Evolutionary conservation across 2,797 vertebrate genomes (phyloP).

Genomic region (Meda fulgida): DNA sequence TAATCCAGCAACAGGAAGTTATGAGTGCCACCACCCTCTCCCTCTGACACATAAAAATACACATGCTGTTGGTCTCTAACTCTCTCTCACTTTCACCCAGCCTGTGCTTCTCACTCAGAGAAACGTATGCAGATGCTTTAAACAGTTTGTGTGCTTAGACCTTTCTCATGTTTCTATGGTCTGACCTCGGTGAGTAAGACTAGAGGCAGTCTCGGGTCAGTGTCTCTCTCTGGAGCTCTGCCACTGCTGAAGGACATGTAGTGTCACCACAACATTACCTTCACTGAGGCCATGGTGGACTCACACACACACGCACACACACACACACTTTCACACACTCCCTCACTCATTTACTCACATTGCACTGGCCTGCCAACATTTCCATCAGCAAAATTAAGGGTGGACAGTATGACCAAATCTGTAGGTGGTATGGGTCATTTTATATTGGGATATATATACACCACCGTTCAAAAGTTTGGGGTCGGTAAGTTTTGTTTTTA

Average conservation of each 20-base stretch:
- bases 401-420: background rate
- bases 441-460: background rate
- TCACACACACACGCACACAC: conserved; percentile 21
- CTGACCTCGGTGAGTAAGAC: conserved; percentile 1
- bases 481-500: too few species aligned
- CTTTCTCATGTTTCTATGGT: conserved; percentile 43
- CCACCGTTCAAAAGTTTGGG: background rate
- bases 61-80: background rate
- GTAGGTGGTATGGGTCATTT: background rate
- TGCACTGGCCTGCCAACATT: conserved; percentile 12
- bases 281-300: conserved; percentile 12
- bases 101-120: conserved; percentile 5
- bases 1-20: conserved; percentile 69
- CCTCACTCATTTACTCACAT: conserved; percentile 4
- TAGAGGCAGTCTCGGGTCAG: conserved; percentile 4
- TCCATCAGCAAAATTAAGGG: conserved; percentile 36
- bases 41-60: conserved; percentile 34
- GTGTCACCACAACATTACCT: conserved; percentile 48
- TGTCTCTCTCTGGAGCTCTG: conserved; percentile 33
- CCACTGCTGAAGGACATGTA: conserved; percentile 49
- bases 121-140: conserved; percentile 27
- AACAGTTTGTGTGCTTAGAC: conserved; percentile 5
- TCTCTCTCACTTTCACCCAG: conserved; percentile 11
- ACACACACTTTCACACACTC: background rate
- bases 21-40: conserved; percentile 55